These are phyloP conservation scores for Eupithecia subumbrata DNA, from an alignment of 2,888 invertebrate species.

Conservation along the genomic window DNA sequence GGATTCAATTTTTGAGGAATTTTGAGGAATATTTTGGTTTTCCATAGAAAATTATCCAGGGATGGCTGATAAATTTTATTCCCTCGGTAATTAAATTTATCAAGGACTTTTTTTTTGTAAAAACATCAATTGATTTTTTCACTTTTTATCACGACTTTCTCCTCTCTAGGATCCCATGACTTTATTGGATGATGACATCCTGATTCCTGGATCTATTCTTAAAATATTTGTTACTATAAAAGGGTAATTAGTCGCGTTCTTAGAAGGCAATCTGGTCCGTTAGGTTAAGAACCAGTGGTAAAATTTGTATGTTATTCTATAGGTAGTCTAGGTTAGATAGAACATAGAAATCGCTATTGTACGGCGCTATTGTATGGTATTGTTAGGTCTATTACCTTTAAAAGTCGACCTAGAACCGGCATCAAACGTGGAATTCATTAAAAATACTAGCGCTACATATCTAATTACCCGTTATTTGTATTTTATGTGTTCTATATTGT, in stretches of 20 bases:
- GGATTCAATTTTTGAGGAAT: not conserved
- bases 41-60: not conserved
- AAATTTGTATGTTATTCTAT: not conserved
- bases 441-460: not conserved
- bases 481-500: not conserved
- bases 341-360: not conserved
- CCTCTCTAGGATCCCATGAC: not conserved
- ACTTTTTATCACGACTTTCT: not conserved
- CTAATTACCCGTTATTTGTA: not conserved
- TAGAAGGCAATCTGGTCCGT: not conserved
- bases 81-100: too few species aligned
- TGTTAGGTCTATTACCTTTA: too few species aligned
- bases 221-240: not conserved
- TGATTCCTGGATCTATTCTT: not conserved
- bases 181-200: not conserved
- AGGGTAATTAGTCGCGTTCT: not conserved
- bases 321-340: too few species aligned
- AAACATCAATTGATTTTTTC: not conserved
- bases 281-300: not conserved
- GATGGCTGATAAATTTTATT: too few species aligned
- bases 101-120: too few species aligned
- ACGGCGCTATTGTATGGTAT: too few species aligned
- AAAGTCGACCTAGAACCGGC: not conserved
- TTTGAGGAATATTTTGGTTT: not conserved
- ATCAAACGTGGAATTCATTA: not conserved